phyloP scores from a whole-genome alignment of 2,888 invertebrate species.

The Chloromyia formosa region DNA sequence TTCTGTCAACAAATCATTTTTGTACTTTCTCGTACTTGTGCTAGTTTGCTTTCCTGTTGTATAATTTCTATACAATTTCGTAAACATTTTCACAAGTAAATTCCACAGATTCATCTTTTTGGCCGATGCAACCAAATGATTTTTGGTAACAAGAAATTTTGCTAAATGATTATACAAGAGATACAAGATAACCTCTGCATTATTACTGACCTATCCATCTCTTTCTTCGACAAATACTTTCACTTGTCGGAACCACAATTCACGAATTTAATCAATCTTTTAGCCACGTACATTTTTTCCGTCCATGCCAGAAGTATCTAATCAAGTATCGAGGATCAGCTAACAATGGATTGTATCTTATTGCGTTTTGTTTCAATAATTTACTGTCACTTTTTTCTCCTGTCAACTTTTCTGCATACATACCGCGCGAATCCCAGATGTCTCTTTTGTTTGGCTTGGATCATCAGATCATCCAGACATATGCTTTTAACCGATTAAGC shows the following conservation, averaged over 20 bases:
- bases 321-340: neutral
- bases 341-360: conserved; percentile 7
- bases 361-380: conserved; percentile 19
- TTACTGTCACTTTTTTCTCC: conserved; percentile 6
- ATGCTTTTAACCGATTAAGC: conserved; percentile 4
- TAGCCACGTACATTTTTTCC: neutral
- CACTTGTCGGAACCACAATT: neutral
- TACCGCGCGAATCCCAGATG: neutral
- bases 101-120: neutral
- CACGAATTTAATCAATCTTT: neutral
- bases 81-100: neutral
- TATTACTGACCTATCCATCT: neutral
- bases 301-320: neutral
- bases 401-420: neutral
- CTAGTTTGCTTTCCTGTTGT: neutral
- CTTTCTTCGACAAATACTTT: neutral
- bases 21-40: neutral
- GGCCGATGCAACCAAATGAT: neutral
- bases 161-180: conserved; percentile 2
- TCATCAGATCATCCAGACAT: neutral
- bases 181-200: neutral
- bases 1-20: too few relatives aligned
- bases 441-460: neutral
- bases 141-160: neutral
- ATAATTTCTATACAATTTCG: neutral